Percentiles rank a stretch among this genome's conserved stretches.
These are phyloP conservation scores for Anguilla megastoma DNA, from an alignment of 2,797 vertebrate species.

Conservation along the genomic window DNA sequence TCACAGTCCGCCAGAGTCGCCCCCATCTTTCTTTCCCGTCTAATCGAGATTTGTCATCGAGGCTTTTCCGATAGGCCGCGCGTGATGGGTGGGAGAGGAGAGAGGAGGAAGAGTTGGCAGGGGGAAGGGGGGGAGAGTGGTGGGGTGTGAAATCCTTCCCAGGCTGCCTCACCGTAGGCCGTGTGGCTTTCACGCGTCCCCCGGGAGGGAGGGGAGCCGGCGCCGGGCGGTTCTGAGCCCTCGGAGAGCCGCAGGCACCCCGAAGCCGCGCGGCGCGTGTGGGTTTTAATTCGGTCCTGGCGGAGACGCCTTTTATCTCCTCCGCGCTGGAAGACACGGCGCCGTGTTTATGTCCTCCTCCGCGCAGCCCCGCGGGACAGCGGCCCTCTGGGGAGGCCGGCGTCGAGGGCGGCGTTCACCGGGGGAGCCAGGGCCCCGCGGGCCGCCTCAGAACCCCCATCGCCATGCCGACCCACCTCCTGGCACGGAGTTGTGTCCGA, in stretches of 20 bases:
- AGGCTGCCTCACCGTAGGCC: slow-evolving; percentile 33
- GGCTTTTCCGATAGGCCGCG: slow-evolving; percentile 13
- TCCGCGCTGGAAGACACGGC: background rate
- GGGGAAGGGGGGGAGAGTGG: slow-evolving; percentile 10
- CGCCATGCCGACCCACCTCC: too few relatives aligned
- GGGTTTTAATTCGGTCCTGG: slow-evolving; percentile 42
- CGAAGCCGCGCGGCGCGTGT: slow-evolving; percentile 32
- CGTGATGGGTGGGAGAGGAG: background rate
- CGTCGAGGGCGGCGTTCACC: background rate
- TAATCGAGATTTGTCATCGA: slow-evolving; percentile 43
- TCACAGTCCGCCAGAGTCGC: background rate
- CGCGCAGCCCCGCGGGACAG: background rate
- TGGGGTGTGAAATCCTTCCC: slow-evolving; percentile 20
- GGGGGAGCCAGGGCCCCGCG: background rate
- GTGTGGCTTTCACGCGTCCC: slow-evolving; percentile 35
- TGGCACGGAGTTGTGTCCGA: background rate
- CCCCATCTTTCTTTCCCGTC: slow-evolving; percentile 19
- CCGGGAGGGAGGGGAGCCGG: slow-evolving; percentile 8
- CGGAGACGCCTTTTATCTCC: slow-evolving; percentile 30
- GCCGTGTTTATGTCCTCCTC: slow-evolving; percentile 3
- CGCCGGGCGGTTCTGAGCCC: slow-evolving; percentile 30
- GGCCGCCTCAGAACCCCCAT: background rate
- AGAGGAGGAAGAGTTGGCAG: too few relatives aligned
- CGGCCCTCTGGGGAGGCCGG: background rate
- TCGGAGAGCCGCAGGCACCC: slow-evolving; percentile 40